Evolutionary conservation across 2,888 invertebrate genomes (phyloP), one percentile per base, ranked within the genome.

Genomic region (Priocnemis perturbator): DNA sequence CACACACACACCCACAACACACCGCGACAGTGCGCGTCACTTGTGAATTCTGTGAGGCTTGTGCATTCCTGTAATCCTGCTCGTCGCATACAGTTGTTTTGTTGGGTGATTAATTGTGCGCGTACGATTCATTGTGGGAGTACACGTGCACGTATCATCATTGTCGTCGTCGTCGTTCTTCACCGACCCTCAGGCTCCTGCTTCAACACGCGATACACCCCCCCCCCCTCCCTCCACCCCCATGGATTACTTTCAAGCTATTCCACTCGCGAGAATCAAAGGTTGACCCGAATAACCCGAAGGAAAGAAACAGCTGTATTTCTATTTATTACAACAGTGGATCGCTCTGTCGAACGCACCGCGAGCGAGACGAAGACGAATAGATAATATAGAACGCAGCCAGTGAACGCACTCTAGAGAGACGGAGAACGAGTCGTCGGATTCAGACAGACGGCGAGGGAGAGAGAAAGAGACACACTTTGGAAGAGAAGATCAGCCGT

Each of bases 241-340:
- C 26, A 5, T 26, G 37, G 37, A 37, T 37, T 37, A 37, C 37
- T 7, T 37, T 37, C 37, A 9, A 7, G 37, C 11, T 26, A 26
- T 26, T 3, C 37, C 1, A 7, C 37, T 37, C 11, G 37, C 11
- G 37, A 37, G 48, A 45, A 53, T 55, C 55, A 50, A 26, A 47
- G 48, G 0, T 21, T 68, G 64, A 68, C 37, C 55, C 37, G 59
- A 60, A 64, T 68, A 47, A 21, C 5, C 48, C 17, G 58, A 23
- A 14, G 15, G 50, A 15, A 14, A 14, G 50, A 17, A 4, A 50
- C 21, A 19, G 23, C 48, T 15, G 19, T 26, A n/a, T 11, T 2
- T 37, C 21, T 60, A 53, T 60, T 47, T 62, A 45, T 55, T 21
- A 21, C 53, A 3, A 19, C 30, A 3, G 44, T 30, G 17, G 37